phyloP scores from a whole-genome alignment of 2,113 vertebrate genomes.

The Catharus fuscescens region DNA sequence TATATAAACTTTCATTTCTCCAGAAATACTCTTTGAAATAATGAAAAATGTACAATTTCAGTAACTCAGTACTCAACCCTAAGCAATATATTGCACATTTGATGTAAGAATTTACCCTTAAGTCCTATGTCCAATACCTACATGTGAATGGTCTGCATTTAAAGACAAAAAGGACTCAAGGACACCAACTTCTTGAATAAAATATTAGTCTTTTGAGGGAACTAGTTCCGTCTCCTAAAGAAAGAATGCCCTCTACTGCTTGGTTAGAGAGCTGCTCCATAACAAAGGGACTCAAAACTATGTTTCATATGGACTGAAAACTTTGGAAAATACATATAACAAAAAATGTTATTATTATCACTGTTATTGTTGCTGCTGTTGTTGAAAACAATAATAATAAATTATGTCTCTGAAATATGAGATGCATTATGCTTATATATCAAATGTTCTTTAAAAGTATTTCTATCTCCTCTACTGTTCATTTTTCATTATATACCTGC shows the following conservation, averaged over 20 bases:
- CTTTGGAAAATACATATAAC: background rate
- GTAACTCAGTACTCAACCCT: background rate
- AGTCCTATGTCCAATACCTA: background rate
- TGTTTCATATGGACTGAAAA: background rate
- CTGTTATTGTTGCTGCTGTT: background rate
- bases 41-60: background rate
- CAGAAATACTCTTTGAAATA: background rate
- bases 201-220: background rate
- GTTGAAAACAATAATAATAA: background rate
- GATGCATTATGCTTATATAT: background rate
- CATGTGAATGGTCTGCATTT: background rate
- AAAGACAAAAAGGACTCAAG: background rate
- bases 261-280: slow-evolving; percentile 20
- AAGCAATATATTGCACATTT: background rate
- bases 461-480: background rate
- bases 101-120: background rate
- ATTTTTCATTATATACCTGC: background rate
- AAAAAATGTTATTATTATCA: background rate
- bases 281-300: background rate
- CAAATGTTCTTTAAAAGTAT: background rate
- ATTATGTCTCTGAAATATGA: background rate
- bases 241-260: slow-evolving; percentile 70
- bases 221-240: slow-evolving; percentile 23
- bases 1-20: background rate
- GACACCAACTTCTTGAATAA: background rate